Conservation (phyloP, 2,797 vertebrate genomes). For the Phalanger gymnotis region DNA sequence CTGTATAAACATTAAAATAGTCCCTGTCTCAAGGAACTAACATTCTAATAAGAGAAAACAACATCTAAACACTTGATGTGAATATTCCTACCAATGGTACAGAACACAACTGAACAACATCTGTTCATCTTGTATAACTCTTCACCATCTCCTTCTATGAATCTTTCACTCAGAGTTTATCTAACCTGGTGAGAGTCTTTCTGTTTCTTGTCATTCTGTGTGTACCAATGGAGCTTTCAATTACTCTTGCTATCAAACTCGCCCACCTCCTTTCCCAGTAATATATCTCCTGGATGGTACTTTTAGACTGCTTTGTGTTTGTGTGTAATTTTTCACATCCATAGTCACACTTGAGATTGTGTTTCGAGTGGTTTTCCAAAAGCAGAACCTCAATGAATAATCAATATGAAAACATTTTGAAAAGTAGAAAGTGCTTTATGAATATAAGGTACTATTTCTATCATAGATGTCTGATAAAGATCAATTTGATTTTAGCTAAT, state of each 20-base stretch:
- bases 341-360: neutral
- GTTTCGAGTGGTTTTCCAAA: neutral
- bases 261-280: neutral
- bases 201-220: neutral
- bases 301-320: neutral
- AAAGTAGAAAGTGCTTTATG: neutral
- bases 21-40: neutral
- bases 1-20: neutral
- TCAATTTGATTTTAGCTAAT: conserved; percentile 34
- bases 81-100: neutral
- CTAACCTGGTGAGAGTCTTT: neutral
- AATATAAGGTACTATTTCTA: conserved; percentile 4
- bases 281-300: neutral
- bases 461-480: neutral
- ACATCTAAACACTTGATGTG: neutral
- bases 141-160: neutral
- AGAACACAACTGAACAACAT: neutral
- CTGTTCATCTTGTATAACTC: neutral
- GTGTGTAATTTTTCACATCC: neutral
- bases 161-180: neutral
- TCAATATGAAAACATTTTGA: conserved; percentile 23
- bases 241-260: neutral
- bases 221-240: neutral
- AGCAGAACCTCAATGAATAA: conserved; percentile 20
- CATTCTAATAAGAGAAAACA: neutral